phyloP scores from a whole-genome alignment of 2,113 vertebrate species.

The Macroglossus sobrinus region DNA sequence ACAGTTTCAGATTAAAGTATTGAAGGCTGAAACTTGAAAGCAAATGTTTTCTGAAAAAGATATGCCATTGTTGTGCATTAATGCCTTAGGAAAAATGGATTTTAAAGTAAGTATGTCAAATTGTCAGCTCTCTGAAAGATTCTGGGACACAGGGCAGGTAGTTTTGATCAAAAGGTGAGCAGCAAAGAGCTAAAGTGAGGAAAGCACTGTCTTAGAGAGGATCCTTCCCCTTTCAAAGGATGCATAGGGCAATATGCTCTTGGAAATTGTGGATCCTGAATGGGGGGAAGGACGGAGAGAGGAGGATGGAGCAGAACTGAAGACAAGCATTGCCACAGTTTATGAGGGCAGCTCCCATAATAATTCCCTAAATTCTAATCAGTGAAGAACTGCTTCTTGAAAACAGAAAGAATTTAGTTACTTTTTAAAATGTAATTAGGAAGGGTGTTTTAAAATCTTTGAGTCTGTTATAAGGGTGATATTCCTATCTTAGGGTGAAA shows the following conservation, averaged over 20 bases:
- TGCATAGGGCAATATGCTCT: rapidly evolving
- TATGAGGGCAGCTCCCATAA: neutral
- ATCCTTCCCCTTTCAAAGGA: neutral
- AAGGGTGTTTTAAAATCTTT: neutral
- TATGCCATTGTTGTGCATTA: neutral
- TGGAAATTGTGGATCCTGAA: neutral
- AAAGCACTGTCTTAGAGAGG: neutral
- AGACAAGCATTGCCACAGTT: neutral
- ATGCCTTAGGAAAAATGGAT: neutral
- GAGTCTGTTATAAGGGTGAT: neutral
- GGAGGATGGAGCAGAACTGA: neutral
- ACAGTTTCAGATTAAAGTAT: neutral
- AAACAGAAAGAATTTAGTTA: neutral
- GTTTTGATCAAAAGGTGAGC: neutral
- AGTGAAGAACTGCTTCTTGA: neutral
- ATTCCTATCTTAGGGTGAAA: neutral
- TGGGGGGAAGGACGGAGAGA: neutral
- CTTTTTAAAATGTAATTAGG: neutral
- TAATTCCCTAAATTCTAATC: neutral
- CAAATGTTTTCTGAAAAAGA: neutral
- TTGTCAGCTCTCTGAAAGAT: neutral
- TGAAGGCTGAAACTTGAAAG: conserved; percentile 28
- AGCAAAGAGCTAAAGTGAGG: neutral
- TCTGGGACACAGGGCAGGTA: neutral
- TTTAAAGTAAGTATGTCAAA: neutral